These are phyloP conservation scores for Drosophila phalerata DNA, from an alignment of 2,888 invertebrate species.

Conservation along the genomic window DNA sequence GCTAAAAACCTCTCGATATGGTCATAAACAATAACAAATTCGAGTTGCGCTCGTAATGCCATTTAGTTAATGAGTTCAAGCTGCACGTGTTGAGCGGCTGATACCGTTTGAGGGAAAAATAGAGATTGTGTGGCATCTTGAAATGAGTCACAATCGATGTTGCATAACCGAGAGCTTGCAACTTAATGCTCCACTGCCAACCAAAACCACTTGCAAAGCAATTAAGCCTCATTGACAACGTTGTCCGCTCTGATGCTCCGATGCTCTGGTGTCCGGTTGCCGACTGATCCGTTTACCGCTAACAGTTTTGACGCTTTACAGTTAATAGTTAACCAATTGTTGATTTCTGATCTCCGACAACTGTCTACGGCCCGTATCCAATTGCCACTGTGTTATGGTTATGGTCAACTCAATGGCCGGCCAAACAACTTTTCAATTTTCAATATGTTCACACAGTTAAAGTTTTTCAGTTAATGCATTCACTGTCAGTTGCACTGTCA, in stretches of 20 bases:
- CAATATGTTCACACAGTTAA: slow-evolving; percentile 72
- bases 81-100: slow-evolving; percentile 41
- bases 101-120: not conserved
- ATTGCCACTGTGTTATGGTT: slow-evolving; percentile 70
- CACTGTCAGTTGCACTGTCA: slow-evolving; percentile 34
- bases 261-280: slow-evolving; percentile 71
- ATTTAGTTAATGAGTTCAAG: slow-evolving; percentile 66
- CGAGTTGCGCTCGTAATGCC: slow-evolving; percentile 7
- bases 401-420: slow-evolving; percentile 70
- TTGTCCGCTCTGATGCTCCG: slow-evolving; percentile 1
- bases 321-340: slow-evolving; percentile 53
- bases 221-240: slow-evolving; percentile 62
- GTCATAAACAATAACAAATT: slow-evolving; percentile 29
- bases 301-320: slow-evolving; percentile 38
- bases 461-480: slow-evolving; percentile 52
- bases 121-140: not conserved
- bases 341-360: slow-evolving; percentile 47
- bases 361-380: slow-evolving; percentile 39
- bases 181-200: slow-evolving; percentile 73
- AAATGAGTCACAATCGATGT: slow-evolving; percentile 36
- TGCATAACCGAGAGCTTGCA: slow-evolving; percentile 70
- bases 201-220: slow-evolving; percentile 54
- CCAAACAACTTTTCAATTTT: slow-evolving; percentile 80
- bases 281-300: slow-evolving; percentile 64
- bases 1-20: slow-evolving; percentile 22